Evolutionary conservation across 2,113 vertebrate species (phyloP).

Genomic region (Macrotis lagotis): DNA sequence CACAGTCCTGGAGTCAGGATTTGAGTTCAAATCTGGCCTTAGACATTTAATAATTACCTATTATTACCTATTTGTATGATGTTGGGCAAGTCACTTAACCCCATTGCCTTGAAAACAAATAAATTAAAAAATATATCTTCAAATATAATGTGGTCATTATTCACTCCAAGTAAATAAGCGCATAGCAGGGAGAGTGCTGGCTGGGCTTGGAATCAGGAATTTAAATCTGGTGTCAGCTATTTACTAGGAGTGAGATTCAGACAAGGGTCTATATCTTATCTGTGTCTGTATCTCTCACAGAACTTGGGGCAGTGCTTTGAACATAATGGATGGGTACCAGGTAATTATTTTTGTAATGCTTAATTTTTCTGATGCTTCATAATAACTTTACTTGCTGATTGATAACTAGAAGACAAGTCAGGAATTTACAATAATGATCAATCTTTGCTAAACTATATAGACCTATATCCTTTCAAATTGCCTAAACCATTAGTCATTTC

Average conservation of each 20-base stretch:
- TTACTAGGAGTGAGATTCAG: too few relatives aligned
- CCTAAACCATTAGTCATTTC: neutral
- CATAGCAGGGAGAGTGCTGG: too few relatives aligned
- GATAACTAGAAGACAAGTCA: neutral
- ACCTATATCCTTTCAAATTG: neutral
- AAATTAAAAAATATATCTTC: too few relatives aligned
- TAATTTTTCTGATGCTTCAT: too few relatives aligned
- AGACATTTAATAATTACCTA: too few relatives aligned
- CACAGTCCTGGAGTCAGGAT: too few relatives aligned
- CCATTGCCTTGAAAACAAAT: too few relatives aligned
- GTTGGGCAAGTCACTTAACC: too few relatives aligned
- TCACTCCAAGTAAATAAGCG: neutral
- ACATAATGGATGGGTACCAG: neutral
- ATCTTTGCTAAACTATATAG: neutral
- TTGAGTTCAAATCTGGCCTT: too few relatives aligned
- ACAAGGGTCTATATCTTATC: neutral
- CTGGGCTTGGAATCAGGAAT: too few relatives aligned
- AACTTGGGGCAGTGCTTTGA: neutral
- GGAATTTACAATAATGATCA: neutral
- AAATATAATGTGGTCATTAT: neutral
- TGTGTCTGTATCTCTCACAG: neutral
- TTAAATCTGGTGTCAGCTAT: too few relatives aligned
- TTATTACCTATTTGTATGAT: too few relatives aligned
- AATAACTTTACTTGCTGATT: neutral
- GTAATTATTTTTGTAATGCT: neutral